A percentile compares a stretch with the other conserved stretches of the same genome.
phyloP scores from a whole-genome alignment of 2,888 invertebrate species.

The Cistogaster globosa region DNA sequence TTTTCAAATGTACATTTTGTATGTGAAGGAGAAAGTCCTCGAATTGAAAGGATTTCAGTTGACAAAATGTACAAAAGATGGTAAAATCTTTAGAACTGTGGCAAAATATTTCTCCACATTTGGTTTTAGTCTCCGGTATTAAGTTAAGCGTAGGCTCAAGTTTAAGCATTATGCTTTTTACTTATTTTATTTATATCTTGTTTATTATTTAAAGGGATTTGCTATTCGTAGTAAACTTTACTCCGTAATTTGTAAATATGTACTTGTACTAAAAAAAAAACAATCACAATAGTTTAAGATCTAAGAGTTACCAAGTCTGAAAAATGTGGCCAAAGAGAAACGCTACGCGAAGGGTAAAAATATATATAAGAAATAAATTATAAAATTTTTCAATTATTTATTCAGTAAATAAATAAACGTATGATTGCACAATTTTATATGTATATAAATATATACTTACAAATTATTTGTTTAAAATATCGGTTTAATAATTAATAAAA shows the following conservation, averaged over 20 bases:
- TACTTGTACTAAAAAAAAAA: not conserved
- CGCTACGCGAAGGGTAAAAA: no score
- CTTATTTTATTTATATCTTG: not conserved
- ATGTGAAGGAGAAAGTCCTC: constrained; percentile 78
- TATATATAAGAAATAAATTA: no score
- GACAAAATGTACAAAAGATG: constrained; percentile 77
- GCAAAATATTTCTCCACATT: constrained; percentile 79
- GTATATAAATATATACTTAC: no score
- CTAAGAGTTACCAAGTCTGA: not conserved
- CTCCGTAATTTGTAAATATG: not conserved
- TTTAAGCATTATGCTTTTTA: constrained; percentile 52
- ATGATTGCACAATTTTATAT: no score
- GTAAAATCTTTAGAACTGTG: constrained; percentile 77
- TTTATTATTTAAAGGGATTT: not conserved
- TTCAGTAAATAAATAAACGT: no score
- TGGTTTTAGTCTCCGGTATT: constrained; percentile 72
- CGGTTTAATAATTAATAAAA: no score
- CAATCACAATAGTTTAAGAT: not conserved
- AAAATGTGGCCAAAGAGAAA: not conserved
- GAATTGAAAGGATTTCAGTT: constrained; percentile 78
- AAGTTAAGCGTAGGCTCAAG: constrained; percentile 22
- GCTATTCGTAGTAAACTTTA: not conserved
- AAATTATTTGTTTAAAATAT: no score
- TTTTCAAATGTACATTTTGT: constrained; percentile 76
- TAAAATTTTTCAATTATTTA: no score